Base-by-base conservation (phyloP, 2,888 invertebrate genomes). In the Rambutsinella grinnellia region DNA sequence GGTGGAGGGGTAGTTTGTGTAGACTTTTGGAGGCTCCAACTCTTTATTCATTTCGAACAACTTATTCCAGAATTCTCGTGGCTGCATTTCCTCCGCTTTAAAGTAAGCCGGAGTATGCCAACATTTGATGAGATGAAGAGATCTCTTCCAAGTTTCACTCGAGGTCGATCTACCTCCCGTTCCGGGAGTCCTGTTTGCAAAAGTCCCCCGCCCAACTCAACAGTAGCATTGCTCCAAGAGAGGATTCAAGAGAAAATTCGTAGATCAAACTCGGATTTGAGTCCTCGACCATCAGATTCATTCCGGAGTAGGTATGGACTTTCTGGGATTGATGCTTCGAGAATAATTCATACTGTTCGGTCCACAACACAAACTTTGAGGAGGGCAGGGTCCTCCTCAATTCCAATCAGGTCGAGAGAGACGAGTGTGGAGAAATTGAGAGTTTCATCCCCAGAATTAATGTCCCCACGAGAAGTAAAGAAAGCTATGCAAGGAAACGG, bases 381-480 rank as follows among this genome's bases (percentile, higher is more conserved):
- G n/a, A 61, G 78, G 3, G 62, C 79, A 21, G 78, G 70, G n/a
- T 79, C 79, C 21, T 79, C 79, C 8, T 78, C 76, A 57, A 81
- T 81, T 24, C 81, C 81, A 51, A 69, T 81, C 56, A 63, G 80
- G 47, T 80, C 81, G 51, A 61, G 80, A 54, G 78, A 80, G 47
- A 63, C 81, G 8, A 82, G 82, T 44, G 77, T 79, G 49, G 81
- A 82, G 36, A 83, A 86, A 79, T 84, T 88, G 28, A 86, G 87
- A 60, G 80, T 82, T 26, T 87, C 87, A 80, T 88, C 91, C 36
- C 89, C 90, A 0, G 90, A 90, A 68, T 85, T 91, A 3, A 86
- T 89, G 49, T 90, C 90, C 0, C 90, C 91, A 0, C 88, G 88
- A 26, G 90, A 91, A 84, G 90, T 90, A 0, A 89, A 89, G 78